These are phyloP conservation scores for Pipra filicauda DNA, from an alignment of 2,113 vertebrate genomes.

Conservation along the genomic window DNA sequence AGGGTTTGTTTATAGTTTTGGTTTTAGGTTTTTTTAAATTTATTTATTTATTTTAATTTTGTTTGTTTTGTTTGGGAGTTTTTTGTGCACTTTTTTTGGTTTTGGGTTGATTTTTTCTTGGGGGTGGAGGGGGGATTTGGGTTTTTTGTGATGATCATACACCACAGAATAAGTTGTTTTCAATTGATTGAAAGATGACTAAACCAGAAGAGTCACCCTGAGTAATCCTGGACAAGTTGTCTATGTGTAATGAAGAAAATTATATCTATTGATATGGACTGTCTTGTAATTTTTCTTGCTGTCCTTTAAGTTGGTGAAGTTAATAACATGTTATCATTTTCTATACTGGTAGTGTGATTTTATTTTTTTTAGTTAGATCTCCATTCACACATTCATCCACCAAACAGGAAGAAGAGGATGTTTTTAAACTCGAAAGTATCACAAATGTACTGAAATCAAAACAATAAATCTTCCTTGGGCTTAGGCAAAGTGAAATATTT, in stretches of 20 bases:
- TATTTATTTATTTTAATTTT: neutral
- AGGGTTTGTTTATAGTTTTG: neutral
- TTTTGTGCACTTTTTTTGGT: neutral
- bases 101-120: too few species aligned
- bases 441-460: neutral
- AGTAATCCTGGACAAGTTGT: neutral
- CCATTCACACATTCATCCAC: neutral
- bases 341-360: neutral
- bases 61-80: neutral
- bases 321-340: neutral
- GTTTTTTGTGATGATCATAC: neutral
- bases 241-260: neutral
- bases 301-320: neutral
- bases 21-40: neutral
- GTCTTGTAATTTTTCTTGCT: neutral
- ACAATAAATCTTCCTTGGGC: neutral
- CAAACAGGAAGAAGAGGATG: neutral
- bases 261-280: rapidly evolving
- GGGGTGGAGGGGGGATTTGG: neutral
- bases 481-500: neutral
- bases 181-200: neutral
- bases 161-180: neutral
- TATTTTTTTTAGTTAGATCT: neutral
- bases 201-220: neutral
- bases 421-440: neutral